Conservation (phyloP, 1,140 invertebrate genomes). For the Neuroterus valhalla region DNA sequence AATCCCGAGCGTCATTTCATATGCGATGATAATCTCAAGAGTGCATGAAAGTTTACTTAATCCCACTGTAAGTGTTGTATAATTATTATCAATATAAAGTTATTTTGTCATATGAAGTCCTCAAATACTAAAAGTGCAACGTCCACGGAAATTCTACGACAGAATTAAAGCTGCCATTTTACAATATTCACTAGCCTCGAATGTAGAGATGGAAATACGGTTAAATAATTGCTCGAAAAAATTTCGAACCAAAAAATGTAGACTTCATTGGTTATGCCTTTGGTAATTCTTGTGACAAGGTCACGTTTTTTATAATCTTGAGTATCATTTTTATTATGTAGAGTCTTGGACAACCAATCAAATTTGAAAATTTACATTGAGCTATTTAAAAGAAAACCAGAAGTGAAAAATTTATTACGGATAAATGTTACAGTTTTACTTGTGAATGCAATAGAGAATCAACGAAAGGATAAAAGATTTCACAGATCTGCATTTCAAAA, state of each 20-base stretch:
- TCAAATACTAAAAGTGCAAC: not conserved
- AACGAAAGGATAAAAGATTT: conserved; percentile 34
- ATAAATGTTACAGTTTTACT: not conserved
- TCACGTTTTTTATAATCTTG: not conserved
- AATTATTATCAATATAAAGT: not conserved
- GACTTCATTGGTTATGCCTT: too few species aligned
- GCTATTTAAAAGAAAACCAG: not conserved
- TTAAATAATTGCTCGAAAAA: not conserved
- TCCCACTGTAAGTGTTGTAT: conserved; percentile 1
- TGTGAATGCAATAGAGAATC: conserved; percentile 52
- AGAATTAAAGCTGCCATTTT: not conserved
- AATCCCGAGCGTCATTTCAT: not conserved
- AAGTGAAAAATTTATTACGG: conserved; percentile 4
- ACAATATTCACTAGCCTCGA: not conserved
- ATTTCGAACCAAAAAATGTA: too few species aligned
- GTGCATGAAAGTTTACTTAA: conserved; percentile 9
- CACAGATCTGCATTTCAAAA: conserved; percentile 63
- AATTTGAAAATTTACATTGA: conserved; percentile 3
- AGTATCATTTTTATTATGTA: not conserved
- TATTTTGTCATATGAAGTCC: not conserved
- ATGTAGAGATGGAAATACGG: not conserved
- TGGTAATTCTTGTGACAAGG: not conserved
- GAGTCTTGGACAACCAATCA: not conserved
- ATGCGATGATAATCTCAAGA: conserved; percentile 6
- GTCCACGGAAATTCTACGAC: not conserved